These are phyloP conservation scores for Neogale vison DNA, from an alignment of 2,113 vertebrate species.

Conservation along the genomic window DNA sequence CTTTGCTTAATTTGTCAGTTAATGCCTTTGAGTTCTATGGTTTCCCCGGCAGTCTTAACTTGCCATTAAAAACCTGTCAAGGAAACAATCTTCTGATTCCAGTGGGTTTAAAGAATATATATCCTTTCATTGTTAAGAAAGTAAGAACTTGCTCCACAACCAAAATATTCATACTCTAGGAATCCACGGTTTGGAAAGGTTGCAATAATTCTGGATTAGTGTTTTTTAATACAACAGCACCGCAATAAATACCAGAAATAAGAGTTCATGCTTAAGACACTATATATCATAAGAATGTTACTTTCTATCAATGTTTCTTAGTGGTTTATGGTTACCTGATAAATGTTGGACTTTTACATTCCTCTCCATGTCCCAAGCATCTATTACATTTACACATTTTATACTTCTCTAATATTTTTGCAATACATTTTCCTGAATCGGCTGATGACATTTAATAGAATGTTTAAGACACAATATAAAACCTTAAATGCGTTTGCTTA, in stretches of 20 bases:
- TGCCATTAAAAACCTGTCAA: slow-evolving; percentile 81
- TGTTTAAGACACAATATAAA: slow-evolving; percentile 88
- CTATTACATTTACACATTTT: slow-evolving; percentile 85
- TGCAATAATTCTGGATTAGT: slow-evolving; percentile 79
- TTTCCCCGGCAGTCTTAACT: slow-evolving; percentile 72
- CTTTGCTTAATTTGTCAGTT: slow-evolving; percentile 88
- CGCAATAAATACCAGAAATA: slow-evolving; percentile 83
- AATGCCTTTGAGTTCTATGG: slow-evolving; percentile 81
- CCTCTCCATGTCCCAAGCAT: slow-evolving; percentile 80
- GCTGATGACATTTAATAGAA: slow-evolving; percentile 90
- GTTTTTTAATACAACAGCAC: slow-evolving; percentile 81
- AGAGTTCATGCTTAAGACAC: slow-evolving; percentile 79
- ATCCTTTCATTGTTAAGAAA: slow-evolving; percentile 73
- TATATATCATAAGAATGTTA: slow-evolving; percentile 82
- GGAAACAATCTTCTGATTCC: slow-evolving; percentile 67
- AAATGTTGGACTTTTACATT: slow-evolving; percentile 83
- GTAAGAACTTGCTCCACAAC: slow-evolving; percentile 67
- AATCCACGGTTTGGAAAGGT: slow-evolving; percentile 54
- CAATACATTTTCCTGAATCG: slow-evolving; percentile 88
- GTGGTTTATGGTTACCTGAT: slow-evolving; percentile 85
- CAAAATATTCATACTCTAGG: slow-evolving; percentile 64
- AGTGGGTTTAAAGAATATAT: slow-evolving; percentile 75
- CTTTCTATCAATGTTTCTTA: slow-evolving; percentile 81
- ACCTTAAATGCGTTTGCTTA: slow-evolving; percentile 86
- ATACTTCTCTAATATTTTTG: slow-evolving; percentile 86